Evolutionary conservation across 2,113 vertebrate species (phyloP), one percentile per base, ranked within the genome.

Genomic region (Cyphomyrus plagiostoma): DNA sequence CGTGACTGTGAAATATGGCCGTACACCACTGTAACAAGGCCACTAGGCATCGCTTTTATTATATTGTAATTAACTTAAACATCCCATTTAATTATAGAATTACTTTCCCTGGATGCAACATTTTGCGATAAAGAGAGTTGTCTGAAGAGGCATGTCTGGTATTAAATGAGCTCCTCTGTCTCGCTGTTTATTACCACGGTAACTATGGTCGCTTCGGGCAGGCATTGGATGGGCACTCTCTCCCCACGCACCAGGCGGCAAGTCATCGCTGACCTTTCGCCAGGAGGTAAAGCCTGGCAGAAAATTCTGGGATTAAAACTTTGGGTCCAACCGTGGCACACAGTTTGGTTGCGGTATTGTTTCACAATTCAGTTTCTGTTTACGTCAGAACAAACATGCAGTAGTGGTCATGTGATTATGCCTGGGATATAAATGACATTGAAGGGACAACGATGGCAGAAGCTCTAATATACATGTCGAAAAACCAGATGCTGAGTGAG

Each of bases 41-140:
- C 39, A 49, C 82, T 15, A 84, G 82, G 42, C 82, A 84, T 84
- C n/a, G 39, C 39, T 84, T 84, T 46, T 84, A 84, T 46, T 84
- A 84, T n/a, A 46, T 84, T 48, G 8, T 23, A 84, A 46, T 84
- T 46, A 84, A 84, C 82, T 45, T 84, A 84, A 84, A 48, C 42
- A 84, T 10, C 82, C 82, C 82, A 46, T 84, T 84, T 84, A 84
- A 48, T 84, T 84, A 46, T 84, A 48, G 42, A 84, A 84, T 84
- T 84, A 84, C 82, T 84, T 84, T 48, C 82, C 21, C 82, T 45
- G 19, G 39, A 84, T 45, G 77, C 77, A 19, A 39, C 19, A 45
- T 48, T 83, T 84, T 46, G 15, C 42, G 9, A 23, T 48, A 21
- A 42, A 84, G 39, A 84, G 3, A 21, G 82, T 45, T 80, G 74